Evolutionary conservation across 2,888 invertebrate genomes (phyloP), one percentile per base, ranked within the genome.

Genomic region (Drosophila imparisetae): DNA sequence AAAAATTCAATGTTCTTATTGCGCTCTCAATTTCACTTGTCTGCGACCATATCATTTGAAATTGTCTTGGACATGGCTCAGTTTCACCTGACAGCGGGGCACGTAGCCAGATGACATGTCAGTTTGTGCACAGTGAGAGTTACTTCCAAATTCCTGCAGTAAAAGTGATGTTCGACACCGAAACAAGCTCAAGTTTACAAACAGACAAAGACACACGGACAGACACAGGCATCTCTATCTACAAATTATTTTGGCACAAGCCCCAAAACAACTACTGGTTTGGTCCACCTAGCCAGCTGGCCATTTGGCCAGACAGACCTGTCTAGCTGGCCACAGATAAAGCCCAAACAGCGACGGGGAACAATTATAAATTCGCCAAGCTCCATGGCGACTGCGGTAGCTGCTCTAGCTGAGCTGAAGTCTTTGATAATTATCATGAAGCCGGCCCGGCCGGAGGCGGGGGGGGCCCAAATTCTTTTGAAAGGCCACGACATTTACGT

Each of bases 191-290:
- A 75, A 80, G 75, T 80, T 81, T 80, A 24, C 24, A 45, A 24
- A 45, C 45, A 72, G 68, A 15, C 21, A 18, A 2, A 27, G 11
- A 21, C 27, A 24, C 58, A 45, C 15, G 6, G 29, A 29, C 6
- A 24, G 8, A 24, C 36, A 13, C 21, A 24, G 54, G 24, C 78
- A 83, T 74, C 77, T 72, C 68, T 71, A 80, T 75, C 71, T 72
- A 68, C 45, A 80, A 84, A 86, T 64, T 84, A 73, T 79, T 81
- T 87, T 85, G 84, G 81, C 87, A 87, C 85, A 81, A 81, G 84
- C 38, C 27, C 55, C 36, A 49, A 66, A 54, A 36, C 10, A 4
- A 50, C 36, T 52, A 49, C 72, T 59, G 57, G 57, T 61, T 68
- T 61, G 57, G 63, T 74, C 72, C 63, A 82, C 21, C 45, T 45